phyloP scores from a whole-genome alignment of 2,888 invertebrate species.

The Lasioglossum villosulum region DNA sequence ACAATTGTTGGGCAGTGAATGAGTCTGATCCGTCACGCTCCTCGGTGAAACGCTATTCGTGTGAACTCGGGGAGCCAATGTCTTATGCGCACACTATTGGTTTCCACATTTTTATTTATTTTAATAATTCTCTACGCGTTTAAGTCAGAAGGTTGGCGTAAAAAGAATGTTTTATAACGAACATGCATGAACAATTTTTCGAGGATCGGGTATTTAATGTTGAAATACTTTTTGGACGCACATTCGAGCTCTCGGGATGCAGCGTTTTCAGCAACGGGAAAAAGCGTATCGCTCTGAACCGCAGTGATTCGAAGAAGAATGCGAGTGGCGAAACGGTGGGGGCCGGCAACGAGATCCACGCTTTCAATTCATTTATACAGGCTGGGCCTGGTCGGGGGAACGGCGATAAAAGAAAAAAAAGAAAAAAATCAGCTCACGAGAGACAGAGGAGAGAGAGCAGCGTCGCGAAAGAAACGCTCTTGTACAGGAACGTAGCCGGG shows the following conservation, averaged over 20 bases:
- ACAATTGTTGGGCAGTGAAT: too few species aligned
- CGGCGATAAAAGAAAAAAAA: not conserved
- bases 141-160: too few species aligned
- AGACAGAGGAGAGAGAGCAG: not conserved
- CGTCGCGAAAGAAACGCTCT: slow-evolving; percentile 3
- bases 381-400: not conserved
- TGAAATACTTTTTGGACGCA: not conserved
- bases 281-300: slow-evolving; percentile 1
- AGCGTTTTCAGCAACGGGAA: not conserved
- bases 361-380: slow-evolving; percentile 42
- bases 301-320: not conserved
- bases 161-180: too few species aligned
- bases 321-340: not conserved
- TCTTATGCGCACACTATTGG: too few species aligned
- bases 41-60: too few species aligned
- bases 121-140: too few species aligned
- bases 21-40: too few species aligned
- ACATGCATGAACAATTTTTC: not conserved
- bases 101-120: too few species aligned
- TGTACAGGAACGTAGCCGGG: not conserved
- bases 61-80: too few species aligned
- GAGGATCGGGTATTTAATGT: not conserved
- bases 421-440: not conserved
- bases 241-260: not conserved
- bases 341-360: slow-evolving; percentile 30